Conservation (phyloP, 2,113 vertebrate genomes). For the Piprites chloris region DNA sequence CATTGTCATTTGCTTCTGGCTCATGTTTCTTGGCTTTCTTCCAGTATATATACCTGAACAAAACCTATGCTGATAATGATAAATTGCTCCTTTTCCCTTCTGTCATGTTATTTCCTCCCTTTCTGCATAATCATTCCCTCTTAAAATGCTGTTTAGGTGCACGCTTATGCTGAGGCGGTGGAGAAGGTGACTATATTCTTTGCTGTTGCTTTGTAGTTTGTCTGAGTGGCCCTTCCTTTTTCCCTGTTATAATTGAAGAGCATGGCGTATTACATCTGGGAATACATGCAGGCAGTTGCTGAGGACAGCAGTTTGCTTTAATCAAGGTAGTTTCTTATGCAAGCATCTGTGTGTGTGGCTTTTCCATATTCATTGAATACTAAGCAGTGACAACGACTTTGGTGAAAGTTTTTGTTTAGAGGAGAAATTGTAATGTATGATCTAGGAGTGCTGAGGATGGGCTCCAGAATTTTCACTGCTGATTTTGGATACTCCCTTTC, state of each 20-base stretch:
- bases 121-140: neutral
- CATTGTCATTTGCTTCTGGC: neutral
- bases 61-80: neutral
- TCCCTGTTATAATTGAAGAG: neutral
- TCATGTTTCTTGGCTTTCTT: neutral
- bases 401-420: neutral
- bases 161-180: neutral
- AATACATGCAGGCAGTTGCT: neutral
- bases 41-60: neutral
- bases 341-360: neutral
- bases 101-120: neutral
- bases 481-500: neutral
- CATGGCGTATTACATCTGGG: neutral
- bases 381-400: neutral
- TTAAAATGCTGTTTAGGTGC: neutral
- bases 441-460: neutral
- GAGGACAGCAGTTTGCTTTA: slow-evolving; percentile 15
- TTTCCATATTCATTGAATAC: neutral
- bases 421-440: neutral
- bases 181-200: neutral
- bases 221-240: neutral
- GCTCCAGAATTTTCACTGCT: neutral
- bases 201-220: neutral
- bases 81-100: neutral
- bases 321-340: neutral